Evolutionary conservation across 1,140 invertebrate species (phyloP), one percentile per base, ranked within the genome.

Genomic region (Meteorus sp.): DNA sequence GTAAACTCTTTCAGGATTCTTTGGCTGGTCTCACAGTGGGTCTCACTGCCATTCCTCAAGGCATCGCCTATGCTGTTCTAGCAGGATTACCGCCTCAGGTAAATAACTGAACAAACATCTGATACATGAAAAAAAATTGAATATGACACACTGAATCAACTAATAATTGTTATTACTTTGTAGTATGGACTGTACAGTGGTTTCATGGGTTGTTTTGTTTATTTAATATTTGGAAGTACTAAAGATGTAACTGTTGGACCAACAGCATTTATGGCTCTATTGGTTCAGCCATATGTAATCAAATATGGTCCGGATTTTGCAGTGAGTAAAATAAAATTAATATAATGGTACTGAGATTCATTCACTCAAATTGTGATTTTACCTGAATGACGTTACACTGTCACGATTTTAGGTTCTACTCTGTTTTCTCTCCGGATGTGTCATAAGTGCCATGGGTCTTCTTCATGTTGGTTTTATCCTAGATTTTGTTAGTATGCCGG

Each of bases 201-300:
- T 13, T 89, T 89, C 66, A 84, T 88, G 80, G 86, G 87, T 9
- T 85, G 84, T 66, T 86, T 89, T 71, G 76, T 88, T 19, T 90
- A 90, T 71, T 75, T 83, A 19, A 61, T 89, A 43, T 81, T 90
- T 57, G 88, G 88, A 2, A 86, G 85, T 13, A 83, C 84, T 29
- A 87, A 85, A 67, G 86, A 88, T 53, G 80, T 89, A 17, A 87
- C 85, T 0, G 81, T 86, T 17, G 85, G 85, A 9, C 85, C 85
- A 5, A 86, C 85, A 2, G 84, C 85, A 2, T 82, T 86, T 63
- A 80, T 85, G 72, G 81, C 82, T 20, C 64, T 85, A 20, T 75
- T 86, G 47, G 78, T 82, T 6, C 77, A 81, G n/a, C 70, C 79
- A 11, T 81, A 83, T 62, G 76, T 80, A 7, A 55, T 68, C 22